These are phyloP conservation scores for Simalia tracyae DNA, from an alignment of 2,797 vertebrate species.

Conservation along the genomic window DNA sequence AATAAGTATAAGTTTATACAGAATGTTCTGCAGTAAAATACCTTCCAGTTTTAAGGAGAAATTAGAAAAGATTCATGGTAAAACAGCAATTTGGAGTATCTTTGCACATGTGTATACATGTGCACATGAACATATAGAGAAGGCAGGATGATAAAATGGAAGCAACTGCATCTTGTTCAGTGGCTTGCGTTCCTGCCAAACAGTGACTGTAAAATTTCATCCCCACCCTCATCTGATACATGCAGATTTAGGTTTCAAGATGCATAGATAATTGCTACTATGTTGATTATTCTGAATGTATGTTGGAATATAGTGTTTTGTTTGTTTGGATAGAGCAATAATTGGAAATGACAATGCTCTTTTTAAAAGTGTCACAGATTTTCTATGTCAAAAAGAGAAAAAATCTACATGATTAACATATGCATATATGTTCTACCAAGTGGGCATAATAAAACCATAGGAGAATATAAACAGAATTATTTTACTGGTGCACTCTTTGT, in stretches of 20 bases:
- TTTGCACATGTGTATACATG: too few relatives aligned
- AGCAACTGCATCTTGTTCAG: neutral
- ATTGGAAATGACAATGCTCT: rapidly evolving
- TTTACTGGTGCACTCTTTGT: too few relatives aligned
- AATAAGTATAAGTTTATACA: neutral
- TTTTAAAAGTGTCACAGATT: rapidly evolving
- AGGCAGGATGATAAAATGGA: neutral
- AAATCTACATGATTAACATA: neutral
- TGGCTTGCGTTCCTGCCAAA: neutral
- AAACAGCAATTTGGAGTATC: neutral
- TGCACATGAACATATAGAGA: neutral
- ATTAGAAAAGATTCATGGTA: neutral
- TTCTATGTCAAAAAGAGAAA: conserved; percentile 16
- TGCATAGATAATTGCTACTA: neutral
- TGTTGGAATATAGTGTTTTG: neutral
- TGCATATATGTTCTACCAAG: neutral
- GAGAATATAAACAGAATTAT: neutral
- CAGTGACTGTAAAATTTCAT: neutral
- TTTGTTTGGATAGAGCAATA: neutral
- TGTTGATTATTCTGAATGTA: neutral
- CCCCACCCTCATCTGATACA: neutral
- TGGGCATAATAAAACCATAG: neutral
- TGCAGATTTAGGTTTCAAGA: neutral
- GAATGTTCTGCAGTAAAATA: neutral
- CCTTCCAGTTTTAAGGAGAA: neutral